Percentiles rank a stretch among this genome's conserved stretches.
Evolutionary conservation across 1,140 invertebrate genomes (phyloP).

Genomic region (Megathymus violae): DNA sequence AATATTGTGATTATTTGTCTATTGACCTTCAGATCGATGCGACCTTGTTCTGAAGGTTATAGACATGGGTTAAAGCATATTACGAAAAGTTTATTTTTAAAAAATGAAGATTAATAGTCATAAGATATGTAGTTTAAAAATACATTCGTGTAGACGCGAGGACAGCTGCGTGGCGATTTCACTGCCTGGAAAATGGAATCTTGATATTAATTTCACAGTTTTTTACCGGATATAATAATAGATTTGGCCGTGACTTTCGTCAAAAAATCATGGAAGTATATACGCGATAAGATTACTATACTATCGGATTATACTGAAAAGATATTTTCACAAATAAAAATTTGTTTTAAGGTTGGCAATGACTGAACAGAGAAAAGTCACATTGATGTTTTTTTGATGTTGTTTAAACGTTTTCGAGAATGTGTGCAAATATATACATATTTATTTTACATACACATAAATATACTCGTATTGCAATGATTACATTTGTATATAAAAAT

Average conservation of each 20-base stretch:
- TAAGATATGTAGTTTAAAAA: conserved; percentile 43
- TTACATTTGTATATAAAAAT: too few relatives aligned
- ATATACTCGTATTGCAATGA: too few relatives aligned
- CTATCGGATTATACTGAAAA: background rate
- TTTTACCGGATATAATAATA: conserved; percentile 36
- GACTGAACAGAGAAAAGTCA: background rate
- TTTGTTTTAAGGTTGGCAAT: background rate
- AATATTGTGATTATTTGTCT: too few relatives aligned
- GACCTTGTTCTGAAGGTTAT: conserved; percentile 20
- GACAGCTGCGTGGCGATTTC: conserved; percentile 51
- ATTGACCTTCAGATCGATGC: background rate
- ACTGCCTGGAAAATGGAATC: conserved; percentile 41
- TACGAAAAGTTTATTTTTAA: conserved; percentile 17
- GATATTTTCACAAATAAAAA: background rate
- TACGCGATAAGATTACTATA: background rate
- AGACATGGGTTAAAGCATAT: conserved; percentile 6
- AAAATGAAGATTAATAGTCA: conserved; percentile 42
- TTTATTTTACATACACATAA: too few relatives aligned
- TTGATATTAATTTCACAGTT: conserved; percentile 37
- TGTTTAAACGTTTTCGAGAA: too few relatives aligned
- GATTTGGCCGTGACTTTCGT: conserved; percentile 4
- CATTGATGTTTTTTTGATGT: too few relatives aligned
- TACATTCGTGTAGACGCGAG: conserved; percentile 40
- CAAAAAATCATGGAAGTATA: conserved; percentile 3
- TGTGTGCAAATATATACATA: too few relatives aligned